Conservation (phyloP, 1,140 invertebrate genomes). For the Polyergus mexicanus region DNA sequence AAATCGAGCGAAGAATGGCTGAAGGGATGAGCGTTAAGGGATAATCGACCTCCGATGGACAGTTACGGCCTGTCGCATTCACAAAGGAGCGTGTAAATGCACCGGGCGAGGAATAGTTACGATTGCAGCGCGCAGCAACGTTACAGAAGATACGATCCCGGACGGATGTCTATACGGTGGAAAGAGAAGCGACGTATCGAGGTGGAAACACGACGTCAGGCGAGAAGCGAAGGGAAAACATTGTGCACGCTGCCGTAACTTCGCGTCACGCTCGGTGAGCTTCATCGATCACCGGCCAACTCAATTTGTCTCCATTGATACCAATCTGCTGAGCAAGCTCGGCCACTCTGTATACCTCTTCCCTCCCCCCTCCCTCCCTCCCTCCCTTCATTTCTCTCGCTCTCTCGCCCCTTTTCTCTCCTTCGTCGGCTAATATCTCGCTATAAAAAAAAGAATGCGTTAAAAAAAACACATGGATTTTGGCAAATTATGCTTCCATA, state of each 20-base stretch:
- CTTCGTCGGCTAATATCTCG: constrained; percentile 61
- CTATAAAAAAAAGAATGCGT: constrained; percentile 32
- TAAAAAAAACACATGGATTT: constrained; percentile 34
- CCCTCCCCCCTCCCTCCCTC: constrained; percentile 8
- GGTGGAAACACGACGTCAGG: constrained; percentile 47
- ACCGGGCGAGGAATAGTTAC: constrained; percentile 32
- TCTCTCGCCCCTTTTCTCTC: constrained; percentile 17
- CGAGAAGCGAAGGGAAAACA: constrained; percentile 74
- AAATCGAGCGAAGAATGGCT: constrained; percentile 21
- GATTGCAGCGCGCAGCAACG: constrained; percentile 34
- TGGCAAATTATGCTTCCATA: constrained; percentile 12
- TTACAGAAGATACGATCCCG: constrained; percentile 61
- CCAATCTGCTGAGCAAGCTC: constrained; percentile 86
- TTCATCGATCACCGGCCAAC: constrained; percentile 86
- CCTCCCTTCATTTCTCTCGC: not conserved
- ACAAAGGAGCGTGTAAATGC: constrained; percentile 61
- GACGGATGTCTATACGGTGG: constrained; percentile 50
- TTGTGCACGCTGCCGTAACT: constrained; percentile 82
- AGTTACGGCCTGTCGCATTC: constrained; percentile 55
- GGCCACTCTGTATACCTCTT: constrained; percentile 70
- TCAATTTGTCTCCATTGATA: constrained; percentile 87
- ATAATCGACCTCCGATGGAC: constrained; percentile 56
- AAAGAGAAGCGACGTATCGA: constrained; percentile 54
- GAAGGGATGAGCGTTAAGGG: constrained; percentile 50
- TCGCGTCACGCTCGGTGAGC: constrained; percentile 83